Conservation (phyloP, 2,888 invertebrate genomes). For the Marasmarcha lunaedactyla region DNA sequence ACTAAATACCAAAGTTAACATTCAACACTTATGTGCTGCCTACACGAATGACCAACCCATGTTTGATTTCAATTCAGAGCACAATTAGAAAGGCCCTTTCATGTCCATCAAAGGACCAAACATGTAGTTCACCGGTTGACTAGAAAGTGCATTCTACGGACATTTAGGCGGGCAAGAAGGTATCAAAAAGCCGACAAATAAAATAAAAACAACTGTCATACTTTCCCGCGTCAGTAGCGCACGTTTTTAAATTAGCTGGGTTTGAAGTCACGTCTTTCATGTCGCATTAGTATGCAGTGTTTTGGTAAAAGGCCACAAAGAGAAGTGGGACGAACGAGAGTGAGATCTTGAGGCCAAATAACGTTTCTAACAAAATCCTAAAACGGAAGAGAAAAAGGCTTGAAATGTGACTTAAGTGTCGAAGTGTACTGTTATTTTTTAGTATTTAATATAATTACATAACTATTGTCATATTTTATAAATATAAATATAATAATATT, state of each 20-base stretch:
- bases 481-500: too few relatives aligned
- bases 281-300: not conserved
- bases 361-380: too few relatives aligned
- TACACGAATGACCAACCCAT: too few relatives aligned
- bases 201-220: not conserved
- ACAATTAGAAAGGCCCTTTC: constrained; percentile 31
- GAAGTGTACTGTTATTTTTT: too few relatives aligned
- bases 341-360: too few relatives aligned
- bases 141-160: not conserved
- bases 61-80: constrained; percentile 29
- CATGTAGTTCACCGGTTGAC: not conserved
- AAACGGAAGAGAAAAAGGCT: too few relatives aligned
- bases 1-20: too few relatives aligned
- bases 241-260: not conserved
- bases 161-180: not conserved
- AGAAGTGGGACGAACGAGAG: too few relatives aligned
- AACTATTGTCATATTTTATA: too few relatives aligned
- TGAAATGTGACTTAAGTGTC: too few relatives aligned
- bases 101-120: not conserved
- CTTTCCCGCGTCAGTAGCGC: not conserved
- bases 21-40: too few relatives aligned
- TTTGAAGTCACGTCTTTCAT: not conserved
- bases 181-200: not conserved
- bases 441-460: too few relatives aligned
- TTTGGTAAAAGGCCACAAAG: not conserved